Evolutionary conservation across 1,140 invertebrate genomes (phyloP).

Genomic region (Bombus superbus): DNA sequence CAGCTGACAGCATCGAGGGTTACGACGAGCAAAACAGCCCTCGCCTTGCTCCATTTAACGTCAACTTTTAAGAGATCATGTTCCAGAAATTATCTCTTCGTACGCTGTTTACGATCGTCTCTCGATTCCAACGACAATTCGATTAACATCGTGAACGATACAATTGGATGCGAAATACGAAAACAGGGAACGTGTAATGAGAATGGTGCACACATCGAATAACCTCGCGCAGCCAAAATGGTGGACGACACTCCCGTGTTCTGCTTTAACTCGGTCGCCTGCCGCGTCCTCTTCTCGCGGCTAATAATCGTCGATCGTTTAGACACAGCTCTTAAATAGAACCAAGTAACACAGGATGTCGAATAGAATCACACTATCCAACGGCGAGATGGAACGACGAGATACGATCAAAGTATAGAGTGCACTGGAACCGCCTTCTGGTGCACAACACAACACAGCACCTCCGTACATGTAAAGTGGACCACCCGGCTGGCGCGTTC

Average conservation of each 20-base stretch:
- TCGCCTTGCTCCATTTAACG: constrained; percentile 46
- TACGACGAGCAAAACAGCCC: constrained; percentile 46
- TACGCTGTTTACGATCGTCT: constrained; percentile 5
- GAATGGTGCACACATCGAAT: constrained; percentile 63
- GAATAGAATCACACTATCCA: background rate
- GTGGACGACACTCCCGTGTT: constrained; percentile 80
- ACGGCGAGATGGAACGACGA: background rate
- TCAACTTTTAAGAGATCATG: background rate
- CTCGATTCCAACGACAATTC: background rate
- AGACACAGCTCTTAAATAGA: background rate
- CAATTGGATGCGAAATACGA: background rate
- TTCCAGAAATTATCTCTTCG: constrained; percentile 9
- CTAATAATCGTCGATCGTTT: background rate
- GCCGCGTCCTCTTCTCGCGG: background rate
- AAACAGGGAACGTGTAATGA: constrained; percentile 4
- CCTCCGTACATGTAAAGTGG: constrained; percentile 44
- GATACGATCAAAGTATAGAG: constrained; percentile 25
- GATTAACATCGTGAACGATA: background rate
- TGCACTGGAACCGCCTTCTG: constrained; percentile 56
- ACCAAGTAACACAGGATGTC: background rate
- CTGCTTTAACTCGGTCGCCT: constrained; percentile 50
- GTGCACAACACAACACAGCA: constrained; percentile 54
- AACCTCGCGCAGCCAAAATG: constrained; percentile 81
- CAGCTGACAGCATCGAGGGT: constrained; percentile 46
- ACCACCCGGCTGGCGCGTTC: constrained; percentile 36